Evolutionary conservation across 2,797 vertebrate species (phyloP).

Genomic region (Sternotherus odoratus): DNA sequence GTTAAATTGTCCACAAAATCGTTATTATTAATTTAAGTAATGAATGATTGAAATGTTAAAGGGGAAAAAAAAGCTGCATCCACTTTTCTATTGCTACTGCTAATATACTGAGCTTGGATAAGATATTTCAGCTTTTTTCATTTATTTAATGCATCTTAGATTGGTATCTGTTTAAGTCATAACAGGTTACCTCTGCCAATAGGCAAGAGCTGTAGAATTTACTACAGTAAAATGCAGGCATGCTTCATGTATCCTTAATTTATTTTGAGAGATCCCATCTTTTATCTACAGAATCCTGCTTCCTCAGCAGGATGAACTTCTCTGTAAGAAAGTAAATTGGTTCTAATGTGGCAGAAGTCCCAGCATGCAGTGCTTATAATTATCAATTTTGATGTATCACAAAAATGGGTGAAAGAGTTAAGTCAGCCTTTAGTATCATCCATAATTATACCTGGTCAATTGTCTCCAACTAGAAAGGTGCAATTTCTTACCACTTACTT

Average conservation of each 20-base stretch:
- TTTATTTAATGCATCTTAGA: constrained; percentile 56
- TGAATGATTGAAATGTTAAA: constrained; percentile 27
- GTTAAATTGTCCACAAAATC: neutral
- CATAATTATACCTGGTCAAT: constrained; percentile 41
- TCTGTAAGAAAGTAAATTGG: constrained; percentile 50
- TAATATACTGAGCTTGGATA: neutral
- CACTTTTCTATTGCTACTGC: constrained; percentile 28
- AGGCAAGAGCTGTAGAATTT: constrained; percentile 48
- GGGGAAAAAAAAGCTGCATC: constrained; percentile 18
- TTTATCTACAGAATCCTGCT: constrained; percentile 66
- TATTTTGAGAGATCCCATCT: constrained; percentile 52
- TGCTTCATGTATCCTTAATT: constrained; percentile 55
- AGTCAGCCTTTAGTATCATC: neutral
- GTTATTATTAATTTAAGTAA: constrained; percentile 29
- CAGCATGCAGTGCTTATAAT: constrained; percentile 8
- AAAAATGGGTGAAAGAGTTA: constrained; percentile 29
- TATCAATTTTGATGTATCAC: neutral
- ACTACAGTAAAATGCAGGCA: constrained; percentile 40
- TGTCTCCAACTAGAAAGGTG: constrained; percentile 53
- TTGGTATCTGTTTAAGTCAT: constrained; percentile 37
- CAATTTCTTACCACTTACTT: constrained; percentile 72
- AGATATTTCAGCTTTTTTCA: constrained; percentile 44
- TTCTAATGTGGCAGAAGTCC: constrained; percentile 19
- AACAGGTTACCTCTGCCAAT: constrained; percentile 41
- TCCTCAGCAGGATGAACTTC: constrained; percentile 54